Base-by-base conservation (phyloP, 2,113 vertebrate genomes). In the Melospiza georgiana region DNA sequence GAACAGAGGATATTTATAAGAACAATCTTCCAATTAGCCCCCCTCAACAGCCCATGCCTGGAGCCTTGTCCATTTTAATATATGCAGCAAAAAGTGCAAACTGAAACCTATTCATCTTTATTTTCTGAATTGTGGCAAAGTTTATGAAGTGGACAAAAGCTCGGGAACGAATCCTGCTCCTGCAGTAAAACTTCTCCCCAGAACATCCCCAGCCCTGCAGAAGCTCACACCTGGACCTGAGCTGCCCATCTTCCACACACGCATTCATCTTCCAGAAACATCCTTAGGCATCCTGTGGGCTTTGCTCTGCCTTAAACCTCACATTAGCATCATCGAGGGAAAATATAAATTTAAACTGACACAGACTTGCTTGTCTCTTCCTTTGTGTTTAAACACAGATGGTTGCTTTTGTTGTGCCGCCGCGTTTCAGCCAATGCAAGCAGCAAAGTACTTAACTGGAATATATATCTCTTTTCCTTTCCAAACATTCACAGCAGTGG, bases 311-410 rank as follows among this genome's bases (percentile, higher is more conserved):
- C 66, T 95, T 88, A 90, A 93, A 59, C 33, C 39, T 93, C 78
- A 54, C 8, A 8, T 86, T 88, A 92, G 78, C 73, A 46, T 85
- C 52, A 74, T 51, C 1, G 3, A 69, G 51, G 52, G 90, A 68
- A 94, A 93, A 90, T 87, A 93, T 62, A 93, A 92, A 90, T 81
- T 93, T 84, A 75, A 96, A 93, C 86, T 84, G 86, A 92, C 88
- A 78, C 54, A 94, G 90, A 84, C 69, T 96, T 94, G 41, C 92
- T 93, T 79, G 83, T 92, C 80, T 87, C 90, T 96, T 89, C 85
- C 88, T 96, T 84, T 89, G 86, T 90, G 83, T 89, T 96, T 93
- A 93, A 95, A 92, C 79, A 93, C 86, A 93, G 96, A 92, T 94
- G 93, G 96, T 79, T 94, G 93, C 85, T 96, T 96, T 93, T 92